phyloP scores from a whole-genome alignment of 2,113 vertebrate species.

The Sphyrna mokarran region DNA sequence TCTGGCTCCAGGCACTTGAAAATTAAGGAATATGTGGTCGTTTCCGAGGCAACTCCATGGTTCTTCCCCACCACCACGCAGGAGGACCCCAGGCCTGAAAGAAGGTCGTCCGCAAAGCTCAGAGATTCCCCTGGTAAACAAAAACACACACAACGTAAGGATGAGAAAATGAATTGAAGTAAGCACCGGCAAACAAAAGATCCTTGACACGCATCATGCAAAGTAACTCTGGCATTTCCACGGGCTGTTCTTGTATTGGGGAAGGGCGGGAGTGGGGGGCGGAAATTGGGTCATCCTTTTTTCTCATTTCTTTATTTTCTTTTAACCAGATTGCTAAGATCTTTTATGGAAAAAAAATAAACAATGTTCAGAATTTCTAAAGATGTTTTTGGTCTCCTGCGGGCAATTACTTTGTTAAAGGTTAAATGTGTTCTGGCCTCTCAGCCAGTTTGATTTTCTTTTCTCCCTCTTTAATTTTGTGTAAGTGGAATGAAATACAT shows the following conservation, averaged over 20 bases:
- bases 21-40: slow-evolving; percentile 82
- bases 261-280: too few species aligned
- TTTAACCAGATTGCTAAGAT: neutral
- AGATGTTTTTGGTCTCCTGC: neutral
- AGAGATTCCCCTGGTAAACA: slow-evolving; percentile 80
- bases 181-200: neutral
- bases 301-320: neutral
- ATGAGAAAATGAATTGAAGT: neutral
- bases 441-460: neutral
- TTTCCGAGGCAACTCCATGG: slow-evolving; percentile 70
- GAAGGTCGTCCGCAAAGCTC: slow-evolving; percentile 89
- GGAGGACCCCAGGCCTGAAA: slow-evolving; percentile 85
- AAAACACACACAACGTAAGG: slow-evolving; percentile 21
- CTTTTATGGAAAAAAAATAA: slow-evolving; percentile 14
- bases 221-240: neutral
- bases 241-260: neutral
- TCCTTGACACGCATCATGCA: neutral
- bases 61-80: slow-evolving; percentile 86
- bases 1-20: slow-evolving; percentile 98
- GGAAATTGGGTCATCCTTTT: slow-evolving; percentile 4
- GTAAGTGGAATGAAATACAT: neutral
- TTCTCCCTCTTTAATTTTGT: neutral
- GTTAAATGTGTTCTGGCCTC: neutral
- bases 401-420: neutral
- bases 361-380: neutral